Conservation (phyloP, 1,140 invertebrate genomes). For the Caenorhabditis remanei region DNA sequence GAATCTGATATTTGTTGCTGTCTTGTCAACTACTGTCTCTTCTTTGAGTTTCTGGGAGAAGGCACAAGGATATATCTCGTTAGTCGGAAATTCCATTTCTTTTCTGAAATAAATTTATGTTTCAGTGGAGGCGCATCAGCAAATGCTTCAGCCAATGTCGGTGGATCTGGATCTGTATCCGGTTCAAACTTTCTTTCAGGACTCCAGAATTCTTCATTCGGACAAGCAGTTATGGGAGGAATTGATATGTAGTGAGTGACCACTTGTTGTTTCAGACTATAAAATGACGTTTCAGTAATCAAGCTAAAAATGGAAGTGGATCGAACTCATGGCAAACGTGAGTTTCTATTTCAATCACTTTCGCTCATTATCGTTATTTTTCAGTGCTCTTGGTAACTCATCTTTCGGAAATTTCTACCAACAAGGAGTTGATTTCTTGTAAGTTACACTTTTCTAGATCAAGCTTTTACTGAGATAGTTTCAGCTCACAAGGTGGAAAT, state of each 20-base stretch:
- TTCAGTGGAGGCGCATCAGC: conserved; percentile 26
- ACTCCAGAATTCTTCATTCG: conserved; percentile 30
- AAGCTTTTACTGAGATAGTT: background rate
- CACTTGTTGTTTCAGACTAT: background rate
- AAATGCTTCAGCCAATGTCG: background rate
- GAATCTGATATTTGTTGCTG: conserved; percentile 18
- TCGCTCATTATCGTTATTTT: background rate
- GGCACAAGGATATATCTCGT: conserved; percentile 22
- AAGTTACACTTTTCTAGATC: background rate
- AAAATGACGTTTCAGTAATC: background rate
- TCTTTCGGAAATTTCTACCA: conserved; percentile 14
- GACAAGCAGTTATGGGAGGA: conserved; percentile 13
- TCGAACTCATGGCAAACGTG: conserved; percentile 9
- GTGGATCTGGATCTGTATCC: background rate
- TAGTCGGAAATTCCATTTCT: background rate
- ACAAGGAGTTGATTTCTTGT: conserved; percentile 34
- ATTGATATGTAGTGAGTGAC: background rate
- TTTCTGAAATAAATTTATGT: background rate
- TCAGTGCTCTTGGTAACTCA: conserved; percentile 18
- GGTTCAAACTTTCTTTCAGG: background rate
- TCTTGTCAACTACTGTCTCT: background rate
- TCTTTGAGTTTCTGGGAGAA: conserved; percentile 34
- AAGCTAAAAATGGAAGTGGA: background rate
- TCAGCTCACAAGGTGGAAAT: background rate
- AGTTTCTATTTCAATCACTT: background rate